Conservation (phyloP, 2,888 invertebrate species). For the Corbicula japonica region DNA sequence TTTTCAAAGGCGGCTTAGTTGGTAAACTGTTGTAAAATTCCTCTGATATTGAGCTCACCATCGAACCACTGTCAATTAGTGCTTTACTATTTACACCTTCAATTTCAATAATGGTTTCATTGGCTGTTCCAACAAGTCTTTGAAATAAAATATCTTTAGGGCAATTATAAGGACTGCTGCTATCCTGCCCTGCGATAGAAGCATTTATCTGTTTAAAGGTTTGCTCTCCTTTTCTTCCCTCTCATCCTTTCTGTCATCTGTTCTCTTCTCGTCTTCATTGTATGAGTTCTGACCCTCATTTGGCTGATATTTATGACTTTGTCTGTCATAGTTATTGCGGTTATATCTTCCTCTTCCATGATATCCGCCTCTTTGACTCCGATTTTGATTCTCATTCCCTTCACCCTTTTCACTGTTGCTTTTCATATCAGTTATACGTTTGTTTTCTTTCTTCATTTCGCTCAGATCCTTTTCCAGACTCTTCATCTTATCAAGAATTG, state of each 20-base stretch:
- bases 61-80: background rate
- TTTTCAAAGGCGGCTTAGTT: background rate
- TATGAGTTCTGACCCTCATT: background rate
- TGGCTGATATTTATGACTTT: background rate
- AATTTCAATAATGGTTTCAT: too few relatives aligned
- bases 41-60: conserved; percentile 21
- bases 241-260: too few relatives aligned
- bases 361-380: too few relatives aligned
- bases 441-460: conserved; percentile 1
- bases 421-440: too few relatives aligned
- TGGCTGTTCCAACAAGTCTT: conserved; percentile 1
- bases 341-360: background rate
- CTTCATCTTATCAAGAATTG: conserved; percentile 4
- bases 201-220: too few relatives aligned
- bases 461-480: background rate
- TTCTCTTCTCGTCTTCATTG: background rate
- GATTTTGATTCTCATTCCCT: too few relatives aligned
- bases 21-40: conserved; percentile 11
- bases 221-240: too few relatives aligned
- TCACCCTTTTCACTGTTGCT: too few relatives aligned
- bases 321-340: background rate
- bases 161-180: background rate
- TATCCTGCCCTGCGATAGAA: conserved; percentile 14
- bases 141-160: conserved; percentile 6
- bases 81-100: background rate